Evolutionary conservation across 2,113 vertebrate genomes (phyloP).

Genomic region (Psilopogon haemacephalus): DNA sequence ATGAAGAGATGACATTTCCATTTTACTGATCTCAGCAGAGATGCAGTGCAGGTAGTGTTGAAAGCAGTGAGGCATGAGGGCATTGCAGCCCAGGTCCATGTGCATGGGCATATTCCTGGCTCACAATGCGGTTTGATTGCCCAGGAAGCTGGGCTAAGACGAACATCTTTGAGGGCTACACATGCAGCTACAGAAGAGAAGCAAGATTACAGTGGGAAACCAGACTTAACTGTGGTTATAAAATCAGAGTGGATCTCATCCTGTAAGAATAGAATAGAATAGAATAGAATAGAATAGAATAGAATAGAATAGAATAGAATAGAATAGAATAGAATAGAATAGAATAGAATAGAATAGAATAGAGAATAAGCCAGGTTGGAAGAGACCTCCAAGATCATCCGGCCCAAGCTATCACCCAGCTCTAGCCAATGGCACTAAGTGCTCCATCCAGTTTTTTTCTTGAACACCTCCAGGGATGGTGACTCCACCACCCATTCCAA

Average conservation of each 20-base stretch:
- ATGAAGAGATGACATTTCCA: constrained; percentile 60
- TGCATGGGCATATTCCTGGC: accelerated
- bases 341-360: too few species aligned
- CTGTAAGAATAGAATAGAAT: too few species aligned
- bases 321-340: too few species aligned
- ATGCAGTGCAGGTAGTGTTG: not conserved
- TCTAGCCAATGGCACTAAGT: too few species aligned
- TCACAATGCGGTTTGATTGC: accelerated
- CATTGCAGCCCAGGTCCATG: accelerated
- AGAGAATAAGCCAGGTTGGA: too few species aligned
- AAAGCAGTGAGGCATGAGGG: not conserved
- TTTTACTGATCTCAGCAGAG: constrained; percentile 22
- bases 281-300: too few species aligned
- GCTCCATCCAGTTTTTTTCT: too few species aligned
- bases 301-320: too few species aligned
- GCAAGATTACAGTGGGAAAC: not conserved
- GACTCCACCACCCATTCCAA: too few species aligned
- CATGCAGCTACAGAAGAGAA: not conserved
- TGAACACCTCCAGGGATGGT: too few species aligned
- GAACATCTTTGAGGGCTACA: not conserved
- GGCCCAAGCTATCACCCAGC: too few species aligned
- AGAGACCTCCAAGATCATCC: too few species aligned
- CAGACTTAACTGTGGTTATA: not conserved
- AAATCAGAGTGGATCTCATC: not conserved
- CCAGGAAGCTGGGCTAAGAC: not conserved